Evolutionary conservation across 2,888 invertebrate species (phyloP), one percentile per base, ranked within the genome.

Genomic region (Andrena bucephala): DNA sequence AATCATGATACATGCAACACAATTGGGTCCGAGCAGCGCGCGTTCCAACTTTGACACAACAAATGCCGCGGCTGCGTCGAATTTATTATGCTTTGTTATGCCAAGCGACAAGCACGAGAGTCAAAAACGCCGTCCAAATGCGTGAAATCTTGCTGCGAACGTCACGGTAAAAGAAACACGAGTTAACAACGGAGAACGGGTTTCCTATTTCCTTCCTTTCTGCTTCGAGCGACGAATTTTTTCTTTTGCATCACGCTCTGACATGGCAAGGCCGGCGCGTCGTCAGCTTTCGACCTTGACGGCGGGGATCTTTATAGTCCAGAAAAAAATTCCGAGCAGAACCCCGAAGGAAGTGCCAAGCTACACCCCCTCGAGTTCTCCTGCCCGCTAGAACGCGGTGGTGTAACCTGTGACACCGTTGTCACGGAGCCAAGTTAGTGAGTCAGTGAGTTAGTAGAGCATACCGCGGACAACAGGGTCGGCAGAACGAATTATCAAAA

Each of bases 381-480:
- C 27, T 20, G 29, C 48, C 31, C 33, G 73, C 29, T 60, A 63
- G 59, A 72, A 72, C 52, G 48, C 60, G n/a, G 65, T 54, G 72
- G 60, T 60, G 66, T 62, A 79, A 60, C 42, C 54, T 70, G 60
- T 67, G 81, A 83, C 77, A 57, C 50, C 60, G n/a, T 72, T 89
- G 90, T 85, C 85, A 83, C 83, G 31, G 75, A 27, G 88, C 91
- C 90, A 91, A 90, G 54, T 77, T 42, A 54, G 63, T 84, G 78
- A 86, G 83, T 77, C 81, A 85, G 83, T 85, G 68, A 86, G 70
- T 86, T 83, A 86, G 83, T 83, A 66, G 79, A 86, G 72, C 80
- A 73, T 80, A 62, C 65, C 59, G 31, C 57, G 27, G 68, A 52
- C 65, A 72, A 76, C 68, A 76, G 75, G 68, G 71, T 72, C 81